A percentile compares a stretch with the other conserved stretches of the same genome.
phyloP scores from a whole-genome alignment of 1,140 invertebrate genomes.

The Polyergus mexicanus region DNA sequence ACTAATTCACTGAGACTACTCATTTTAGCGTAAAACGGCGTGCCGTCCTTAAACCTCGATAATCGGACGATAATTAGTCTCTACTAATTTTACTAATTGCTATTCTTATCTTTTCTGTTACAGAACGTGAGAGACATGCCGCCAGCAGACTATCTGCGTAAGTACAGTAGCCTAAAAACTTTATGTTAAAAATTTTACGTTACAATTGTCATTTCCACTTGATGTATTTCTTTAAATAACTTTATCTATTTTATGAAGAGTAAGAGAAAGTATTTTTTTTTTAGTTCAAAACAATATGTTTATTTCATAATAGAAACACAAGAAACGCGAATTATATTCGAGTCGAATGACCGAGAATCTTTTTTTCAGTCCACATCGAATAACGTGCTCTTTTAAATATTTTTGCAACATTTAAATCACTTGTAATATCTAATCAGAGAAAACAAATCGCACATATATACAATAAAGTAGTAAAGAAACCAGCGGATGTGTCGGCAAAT shows the following conservation, averaged over 20 bases:
- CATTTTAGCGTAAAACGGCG: neutral
- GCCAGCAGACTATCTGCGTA: constrained; percentile 82
- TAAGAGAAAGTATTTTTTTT: constrained; percentile 3
- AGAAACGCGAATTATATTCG: neutral
- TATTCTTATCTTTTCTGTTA: constrained; percentile 79
- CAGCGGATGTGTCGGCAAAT: neutral
- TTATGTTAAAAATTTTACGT: neutral
- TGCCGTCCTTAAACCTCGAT: constrained; percentile 30
- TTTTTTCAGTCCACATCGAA: neutral
- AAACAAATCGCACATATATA: neutral
- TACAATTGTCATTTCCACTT: neutral
- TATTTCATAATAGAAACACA: neutral
- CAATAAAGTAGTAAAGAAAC: constrained; percentile 5
- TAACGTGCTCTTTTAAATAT: neutral
- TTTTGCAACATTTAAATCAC: neutral
- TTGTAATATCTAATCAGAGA: neutral
- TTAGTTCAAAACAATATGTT: constrained; percentile 3
- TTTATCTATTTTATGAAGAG: neutral
- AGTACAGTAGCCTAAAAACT: constrained; percentile 72
- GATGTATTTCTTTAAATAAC: neutral
- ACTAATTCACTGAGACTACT: neutral
- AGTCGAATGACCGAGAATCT: neutral
- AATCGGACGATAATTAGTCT: constrained; percentile 57
- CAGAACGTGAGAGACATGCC: constrained; percentile 83
- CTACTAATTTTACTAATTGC: constrained; percentile 57